These are phyloP conservation scores for Anthopleura sola DNA, from an alignment of 64 coral and sea anemone species.

Conservation along the genomic window DNA sequence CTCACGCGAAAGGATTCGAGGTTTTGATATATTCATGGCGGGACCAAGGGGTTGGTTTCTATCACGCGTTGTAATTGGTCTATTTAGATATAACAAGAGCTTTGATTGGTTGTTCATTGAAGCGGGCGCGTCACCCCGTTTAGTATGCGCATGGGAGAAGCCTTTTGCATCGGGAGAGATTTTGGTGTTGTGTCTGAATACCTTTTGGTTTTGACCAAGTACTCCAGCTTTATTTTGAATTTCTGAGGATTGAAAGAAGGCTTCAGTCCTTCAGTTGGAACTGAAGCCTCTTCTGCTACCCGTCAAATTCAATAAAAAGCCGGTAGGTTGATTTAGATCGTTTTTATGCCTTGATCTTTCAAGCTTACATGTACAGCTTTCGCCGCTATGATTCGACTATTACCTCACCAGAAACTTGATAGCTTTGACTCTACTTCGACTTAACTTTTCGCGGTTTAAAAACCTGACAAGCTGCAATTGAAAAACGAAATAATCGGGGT, in stretches of 20 bases:
- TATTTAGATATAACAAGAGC: constrained; percentile 13
- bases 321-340: background rate
- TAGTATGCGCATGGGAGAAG: constrained; percentile 26
- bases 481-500: background rate
- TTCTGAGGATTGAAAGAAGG: background rate
- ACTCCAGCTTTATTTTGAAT: background rate
- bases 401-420: constrained; percentile 3
- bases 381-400: background rate
- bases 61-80: constrained; percentile 43
- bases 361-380: background rate
- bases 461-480: background rate
- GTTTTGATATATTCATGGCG: constrained; percentile 70
- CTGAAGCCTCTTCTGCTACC: background rate
- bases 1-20: background rate
- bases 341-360: constrained; percentile 20
- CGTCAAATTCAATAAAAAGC: constrained; percentile 18
- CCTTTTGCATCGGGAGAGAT: background rate
- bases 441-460: background rate
- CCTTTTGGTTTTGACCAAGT: constrained; percentile 10
- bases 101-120: constrained; percentile 68
- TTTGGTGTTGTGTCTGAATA: constrained; percentile 12
- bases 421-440: background rate
- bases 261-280: constrained; percentile 22
- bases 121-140: constrained; percentile 49
- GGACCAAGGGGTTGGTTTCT: constrained; percentile 49